Evolutionary conservation across 2,888 invertebrate genomes (phyloP), one percentile per base, ranked within the genome.

Genomic region (Oxycera nigricornis): DNA sequence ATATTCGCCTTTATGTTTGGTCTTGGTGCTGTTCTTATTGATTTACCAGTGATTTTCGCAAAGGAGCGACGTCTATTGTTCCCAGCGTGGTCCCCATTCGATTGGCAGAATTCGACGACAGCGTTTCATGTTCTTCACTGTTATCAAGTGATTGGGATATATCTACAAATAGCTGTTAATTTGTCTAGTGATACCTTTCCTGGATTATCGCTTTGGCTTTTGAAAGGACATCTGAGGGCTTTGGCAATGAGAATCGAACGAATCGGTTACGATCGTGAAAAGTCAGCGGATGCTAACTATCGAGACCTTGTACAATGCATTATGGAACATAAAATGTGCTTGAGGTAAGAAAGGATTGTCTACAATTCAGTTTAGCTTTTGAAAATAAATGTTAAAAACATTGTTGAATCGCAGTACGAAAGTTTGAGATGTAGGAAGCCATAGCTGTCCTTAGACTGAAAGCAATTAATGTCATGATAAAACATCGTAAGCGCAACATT

Each of bases 1-100:
- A 77, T 79, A 20, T 84, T 82, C 52, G 78, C 77, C 11, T 72
- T 76, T 14, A 77, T 82, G 14, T 84, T 80, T 17, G 28, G n/a
- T n/a, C 9, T n/a, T 4, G 24, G 11, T 30, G 26, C 20, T 4
- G 2, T 41, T 1, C 2, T 17, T 24, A 1, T 1, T 17, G 61
- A 46, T 20, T 17, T 73, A 11, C 41, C 59, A 24, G 41, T 20
- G 1, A 2, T 73, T 1, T 39, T 61, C 17, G 4, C 28, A 3
- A 41, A n/a, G 26, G 26, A 61, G 9, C n/a, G 41, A 2, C 31
- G 24, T 0, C 35, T 72, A 1, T 4, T 61, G 7, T 70, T 30
- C 24, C 31, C 59, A 2, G 61, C 74, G 2, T 74, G 74, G 74
- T 74, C 72, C 52, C 74, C 74, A 14, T 72, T 31, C 17, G 35